A percentile compares a stretch with the other conserved stretches of the same genome.
Conservation (phyloP, 2,797 vertebrate species). For the Siniperca obscura region DNA sequence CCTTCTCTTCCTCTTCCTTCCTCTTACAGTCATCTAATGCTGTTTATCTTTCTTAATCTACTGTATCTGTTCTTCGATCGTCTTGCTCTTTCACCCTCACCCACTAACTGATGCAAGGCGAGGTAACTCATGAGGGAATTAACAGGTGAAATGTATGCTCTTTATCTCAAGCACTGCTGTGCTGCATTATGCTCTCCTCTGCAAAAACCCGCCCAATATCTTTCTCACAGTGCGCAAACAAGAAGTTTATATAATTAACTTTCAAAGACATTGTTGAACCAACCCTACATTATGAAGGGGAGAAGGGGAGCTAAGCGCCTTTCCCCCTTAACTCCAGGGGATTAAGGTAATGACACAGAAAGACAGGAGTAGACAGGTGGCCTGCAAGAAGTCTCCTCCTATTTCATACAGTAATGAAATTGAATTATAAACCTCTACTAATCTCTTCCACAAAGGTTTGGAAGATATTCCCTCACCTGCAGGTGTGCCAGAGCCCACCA, state of each 20-base stretch:
- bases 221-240: constrained; percentile 48
- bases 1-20: constrained; percentile 23
- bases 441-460: constrained; percentile 73
- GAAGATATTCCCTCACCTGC: constrained; percentile 61
- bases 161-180: constrained; percentile 49
- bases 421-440: constrained; percentile 79
- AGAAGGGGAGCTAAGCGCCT: constrained; percentile 55
- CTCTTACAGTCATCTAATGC: constrained; percentile 45
- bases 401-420: constrained; percentile 78
- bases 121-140: constrained; percentile 69
- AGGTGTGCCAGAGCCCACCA: constrained; percentile 49
- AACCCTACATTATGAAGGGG: constrained; percentile 56
- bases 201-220: constrained; percentile 24
- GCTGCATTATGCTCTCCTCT: constrained; percentile 26
- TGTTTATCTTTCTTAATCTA: constrained; percentile 70
- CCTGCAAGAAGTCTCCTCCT: constrained; percentile 62
- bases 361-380: constrained; percentile 73
- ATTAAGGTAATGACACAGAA: constrained; percentile 80
- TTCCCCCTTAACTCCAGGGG: constrained; percentile 59
- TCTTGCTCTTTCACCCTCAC: constrained; percentile 44
- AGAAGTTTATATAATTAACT: constrained; percentile 73
- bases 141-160: constrained; percentile 67
- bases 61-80: constrained; percentile 69
- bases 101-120: constrained; percentile 73
- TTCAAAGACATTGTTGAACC: constrained; percentile 70